Evolutionary conservation across 1,140 invertebrate species (phyloP), one percentile per base, ranked within the genome.

Genomic region (Hormaphis cornu): DNA sequence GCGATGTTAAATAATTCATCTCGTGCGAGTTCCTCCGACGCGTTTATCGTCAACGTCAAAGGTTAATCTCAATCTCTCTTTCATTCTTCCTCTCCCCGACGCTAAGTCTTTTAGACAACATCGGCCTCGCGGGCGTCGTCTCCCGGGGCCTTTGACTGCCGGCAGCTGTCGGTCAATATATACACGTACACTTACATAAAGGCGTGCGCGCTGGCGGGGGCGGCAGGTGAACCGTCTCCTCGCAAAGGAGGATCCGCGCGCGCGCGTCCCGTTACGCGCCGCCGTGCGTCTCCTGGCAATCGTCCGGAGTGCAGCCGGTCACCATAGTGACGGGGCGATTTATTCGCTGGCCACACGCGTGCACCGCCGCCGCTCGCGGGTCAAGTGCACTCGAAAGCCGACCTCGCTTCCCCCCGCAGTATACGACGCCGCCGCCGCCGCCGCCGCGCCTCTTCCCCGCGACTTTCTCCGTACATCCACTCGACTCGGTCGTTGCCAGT

Each of bases 281-380:
- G n/a, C n/a, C n/a, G n/a, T 18, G 61, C 50, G 61, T 66, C 61
- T 42, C 61, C 61, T 66, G 61, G 61, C 61, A 66, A 66, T n/a
- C n/a, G n/a, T n/a, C 61, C 61, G 10, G 33, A 66, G 40, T 48
- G n/a, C n/a, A n/a, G n/a, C 61, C 44, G 61, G 61, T 66, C 61
- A 66, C 61, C 61, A 66, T 66, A 44, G 61, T 48, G 61, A 66
- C 61, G 50, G n/a, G n/a, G 61, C 61, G 61, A 66, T 66, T 66
- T 66, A 66, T 66, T 66, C 61, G 61, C 44, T 44, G 61, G 44
- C 61, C 61, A 66, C 61, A 66, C 61, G 61, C 61, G 50, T 44
- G 61, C 44, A 66, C 61, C 44, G 35, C 44, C 16, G 61, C 33
- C n/a, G n/a, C n/a, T n/a, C n/a, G 20, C 61, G 61, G 61, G 61